Base-by-base conservation (phyloP, 2,888 invertebrate species). In the Hirtodrosophila alboralis region DNA sequence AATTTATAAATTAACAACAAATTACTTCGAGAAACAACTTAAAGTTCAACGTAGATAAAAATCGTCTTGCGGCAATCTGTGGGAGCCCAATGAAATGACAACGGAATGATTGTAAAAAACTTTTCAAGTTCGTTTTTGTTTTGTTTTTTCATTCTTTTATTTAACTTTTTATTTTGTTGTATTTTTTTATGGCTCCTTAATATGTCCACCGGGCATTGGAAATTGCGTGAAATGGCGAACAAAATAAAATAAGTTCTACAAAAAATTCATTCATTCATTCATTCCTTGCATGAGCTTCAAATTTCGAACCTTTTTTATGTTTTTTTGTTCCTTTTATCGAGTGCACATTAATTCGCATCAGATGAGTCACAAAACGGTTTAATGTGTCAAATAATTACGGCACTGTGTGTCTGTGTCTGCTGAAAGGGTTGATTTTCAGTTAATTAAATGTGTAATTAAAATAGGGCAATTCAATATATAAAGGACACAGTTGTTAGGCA, bases 321-420 rank as follows among this genome's bases (percentile, higher is more conserved):
- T 63, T 28, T 31, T 33, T 36, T 36, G 4, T 12, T 27, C 31
- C 16, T 36, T 43, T 37, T 51, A 49, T 59, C 23, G 49, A 37
- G 37, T 56, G 52, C 31, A 28, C 64, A 66, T 84, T 81, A 69
- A 70, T 59, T 70, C 74, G 34, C 69, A 79, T 62, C 56, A 53
- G 59, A 84, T 68, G 78, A 75, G 71, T 77, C 71, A 59, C 67
- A 81, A 79, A 84, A 81, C 68, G 79, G 61, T 75, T 85, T 79
- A 75, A 79, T 79, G 85, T 79, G 75, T 72, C 75, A 69, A 69
- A 69, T 74, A 72, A 72, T 69, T 72, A 70, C 45, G 18, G 36
- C 30, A 26, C 28, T 28, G 33, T 44, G 27, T 9, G 3, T 7
- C n/a, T n/a, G n/a, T n/a, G n/a, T 16, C 7, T 34, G 23, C 18